Conservation (phyloP, 2,797 vertebrate genomes). For the Pseudochirops corinnae region DNA sequence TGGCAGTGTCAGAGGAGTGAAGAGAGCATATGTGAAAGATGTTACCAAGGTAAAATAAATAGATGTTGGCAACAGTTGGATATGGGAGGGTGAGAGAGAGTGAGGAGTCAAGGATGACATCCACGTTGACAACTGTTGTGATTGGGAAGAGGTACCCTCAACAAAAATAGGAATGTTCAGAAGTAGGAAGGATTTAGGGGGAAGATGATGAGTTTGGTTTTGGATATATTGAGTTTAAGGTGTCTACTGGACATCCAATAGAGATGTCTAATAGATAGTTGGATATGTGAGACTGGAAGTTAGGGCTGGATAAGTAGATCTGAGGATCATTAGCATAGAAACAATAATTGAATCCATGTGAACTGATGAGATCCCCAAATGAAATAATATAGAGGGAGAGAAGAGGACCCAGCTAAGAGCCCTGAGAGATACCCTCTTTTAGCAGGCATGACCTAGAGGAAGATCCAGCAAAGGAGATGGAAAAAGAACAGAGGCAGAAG, state of each 20-base stretch:
- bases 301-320: background rate
- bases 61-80: background rate
- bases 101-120: background rate
- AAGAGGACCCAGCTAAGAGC: background rate
- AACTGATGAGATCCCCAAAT: background rate
- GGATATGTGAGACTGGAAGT: background rate
- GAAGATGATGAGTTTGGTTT: background rate
- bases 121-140: background rate
- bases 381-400: background rate
- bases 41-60: background rate
- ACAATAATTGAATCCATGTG: background rate
- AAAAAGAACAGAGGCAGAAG: background rate
- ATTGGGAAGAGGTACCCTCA: background rate
- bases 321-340: background rate
- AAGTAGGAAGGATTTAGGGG: background rate
- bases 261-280: background rate
- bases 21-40: no score
- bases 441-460: background rate
- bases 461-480: background rate
- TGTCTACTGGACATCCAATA: background rate
- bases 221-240: background rate
- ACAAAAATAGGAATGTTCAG: background rate
- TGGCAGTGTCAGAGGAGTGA: no score
- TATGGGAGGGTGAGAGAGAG: background rate
- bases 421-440: background rate